Conservation (phyloP, 2,797 vertebrate species). For the Natrix natrix region DNA sequence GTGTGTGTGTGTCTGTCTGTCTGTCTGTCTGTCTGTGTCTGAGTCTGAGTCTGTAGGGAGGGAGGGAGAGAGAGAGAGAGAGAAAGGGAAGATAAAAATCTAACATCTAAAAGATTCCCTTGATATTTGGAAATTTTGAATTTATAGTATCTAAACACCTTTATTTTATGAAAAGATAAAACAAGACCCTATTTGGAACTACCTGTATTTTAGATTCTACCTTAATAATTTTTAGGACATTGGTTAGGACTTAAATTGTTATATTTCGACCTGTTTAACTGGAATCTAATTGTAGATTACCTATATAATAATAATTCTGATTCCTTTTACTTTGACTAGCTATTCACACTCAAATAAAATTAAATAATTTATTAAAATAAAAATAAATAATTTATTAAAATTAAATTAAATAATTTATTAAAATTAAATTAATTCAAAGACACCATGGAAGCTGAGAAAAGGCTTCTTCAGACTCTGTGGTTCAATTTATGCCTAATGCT, state of each 20-base stretch:
- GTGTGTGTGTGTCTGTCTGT: no score
- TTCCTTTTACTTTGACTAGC: background rate
- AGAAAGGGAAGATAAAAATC: background rate
- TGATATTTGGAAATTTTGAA: background rate
- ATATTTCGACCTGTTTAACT: background rate
- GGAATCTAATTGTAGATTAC: background rate
- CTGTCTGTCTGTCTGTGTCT: no score
- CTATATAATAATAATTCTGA: background rate
- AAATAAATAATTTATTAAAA: background rate
- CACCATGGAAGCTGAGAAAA: background rate
- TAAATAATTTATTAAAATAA: background rate
- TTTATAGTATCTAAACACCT: background rate
- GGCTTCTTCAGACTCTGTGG: background rate
- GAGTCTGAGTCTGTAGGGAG: no score
- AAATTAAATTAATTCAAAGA: background rate
- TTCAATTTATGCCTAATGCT: background rate
- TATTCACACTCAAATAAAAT: background rate
- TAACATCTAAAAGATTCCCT: background rate
- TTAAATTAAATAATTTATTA: background rate
- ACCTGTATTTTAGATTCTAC: background rate
- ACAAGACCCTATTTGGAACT: background rate
- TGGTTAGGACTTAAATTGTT: background rate
- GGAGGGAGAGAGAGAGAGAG: no score
- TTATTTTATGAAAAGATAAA: background rate
- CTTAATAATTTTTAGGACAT: background rate